phyloP scores from a whole-genome alignment of 2,888 invertebrate genomes.

The Prosapia bicincta region DNA sequence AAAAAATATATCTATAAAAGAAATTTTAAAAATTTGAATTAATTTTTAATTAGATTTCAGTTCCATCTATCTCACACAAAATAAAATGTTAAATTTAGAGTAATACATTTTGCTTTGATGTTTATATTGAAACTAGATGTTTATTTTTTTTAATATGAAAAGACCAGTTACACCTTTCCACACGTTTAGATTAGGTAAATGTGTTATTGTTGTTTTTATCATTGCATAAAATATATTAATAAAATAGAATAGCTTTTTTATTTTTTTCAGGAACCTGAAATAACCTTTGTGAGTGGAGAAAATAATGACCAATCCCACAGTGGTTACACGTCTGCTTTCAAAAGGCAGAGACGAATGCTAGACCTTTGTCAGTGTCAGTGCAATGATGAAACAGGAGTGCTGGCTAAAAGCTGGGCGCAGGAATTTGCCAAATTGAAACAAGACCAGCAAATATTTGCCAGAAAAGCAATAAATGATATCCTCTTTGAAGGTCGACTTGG shows the following conservation, averaged over 20 bases:
- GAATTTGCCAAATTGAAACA: background rate
- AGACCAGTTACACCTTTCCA: no score
- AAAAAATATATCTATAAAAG: no score
- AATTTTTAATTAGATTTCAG: no score
- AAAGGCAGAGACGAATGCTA: background rate
- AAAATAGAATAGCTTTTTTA: background rate
- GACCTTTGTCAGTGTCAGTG: background rate
- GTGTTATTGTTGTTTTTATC: no score
- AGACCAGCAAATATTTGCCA: background rate
- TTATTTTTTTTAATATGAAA: no score
- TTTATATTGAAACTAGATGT: no score
- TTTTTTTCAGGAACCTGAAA: background rate
- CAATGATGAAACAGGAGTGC: background rate
- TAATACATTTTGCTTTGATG: no score
- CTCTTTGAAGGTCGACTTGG: background rate
- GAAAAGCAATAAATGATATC: background rate
- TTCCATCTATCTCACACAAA: no score
- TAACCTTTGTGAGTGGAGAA: background rate
- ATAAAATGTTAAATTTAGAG: no score
- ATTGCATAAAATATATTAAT: no score
- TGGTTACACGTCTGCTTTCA: background rate
- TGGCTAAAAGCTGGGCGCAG: background rate
- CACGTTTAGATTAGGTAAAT: no score
- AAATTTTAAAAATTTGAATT: no score
- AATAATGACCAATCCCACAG: background rate